Base-by-base conservation (phyloP, 2,113 vertebrate species). In the Cynopterus brachyotis region DNA sequence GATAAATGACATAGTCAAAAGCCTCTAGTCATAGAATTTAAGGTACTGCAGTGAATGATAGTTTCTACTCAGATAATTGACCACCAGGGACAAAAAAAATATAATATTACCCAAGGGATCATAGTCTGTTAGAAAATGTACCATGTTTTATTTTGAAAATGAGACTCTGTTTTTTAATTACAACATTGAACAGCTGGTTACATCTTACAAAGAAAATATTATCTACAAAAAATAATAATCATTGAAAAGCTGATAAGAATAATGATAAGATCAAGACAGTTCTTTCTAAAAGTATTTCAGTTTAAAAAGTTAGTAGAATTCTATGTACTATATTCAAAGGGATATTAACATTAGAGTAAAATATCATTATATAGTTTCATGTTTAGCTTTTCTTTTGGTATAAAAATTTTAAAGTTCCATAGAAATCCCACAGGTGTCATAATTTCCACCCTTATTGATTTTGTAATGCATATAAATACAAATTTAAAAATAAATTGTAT, bases 21-120 rank as follows among this genome's bases (percentile, higher is more conserved):
- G 96, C n/a, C 82, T 42, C 47, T 60, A 70, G 95, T 96, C 87
- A 78, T 11, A 6, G 94, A 97, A 97, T 96, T 89, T 73, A 97
- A 97, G 95, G 96, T 69, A 73, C 11, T 66, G 24, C 82, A 5
- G 70, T 95, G 90, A 97, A 97, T 83, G 88, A 97, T 95, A 96
- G 69, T 85, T 98, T 96, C 85, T 97, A 83, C 92, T 97, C 83
- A 20, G 60, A 79, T 98, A 98, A 98, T 96, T 98, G 98, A 98
- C 97, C 98, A 97, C 76, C 15, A 15, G 55, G 88, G 93, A 85
- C 97, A 97, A 95, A 97, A 98, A 98, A 89, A 37, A 91, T 97
- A 84, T 35, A 78, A 60, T 95, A 93, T 69, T 98, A 62, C 97
- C 97, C 50, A 28, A 88, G 92, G 47, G 92, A 81, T 97, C 55